A percentile compares a stretch with the other conserved stretches of the same genome.
phyloP scores from a whole-genome alignment of 2,113 vertebrate species.

The Mormoops blainvillei region DNA sequence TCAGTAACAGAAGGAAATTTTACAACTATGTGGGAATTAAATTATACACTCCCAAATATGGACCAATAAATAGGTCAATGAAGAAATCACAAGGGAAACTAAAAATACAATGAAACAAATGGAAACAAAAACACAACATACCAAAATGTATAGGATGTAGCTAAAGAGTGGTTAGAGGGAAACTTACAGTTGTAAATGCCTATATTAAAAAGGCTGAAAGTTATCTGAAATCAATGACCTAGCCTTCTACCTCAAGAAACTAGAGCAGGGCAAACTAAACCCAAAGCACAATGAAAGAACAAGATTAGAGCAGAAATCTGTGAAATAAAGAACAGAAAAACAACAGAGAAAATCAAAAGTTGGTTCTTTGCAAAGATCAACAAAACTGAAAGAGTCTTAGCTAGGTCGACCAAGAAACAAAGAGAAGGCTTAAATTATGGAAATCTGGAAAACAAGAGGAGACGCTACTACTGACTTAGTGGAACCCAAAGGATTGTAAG shows the following conservation, averaged over 20 bases:
- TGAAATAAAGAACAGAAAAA: neutral
- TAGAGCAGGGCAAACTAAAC: neutral
- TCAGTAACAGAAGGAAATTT: neutral
- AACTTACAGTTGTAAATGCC: neutral
- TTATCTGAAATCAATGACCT: neutral
- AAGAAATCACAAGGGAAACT: neutral
- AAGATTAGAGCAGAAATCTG: neutral
- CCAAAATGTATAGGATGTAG: no score
- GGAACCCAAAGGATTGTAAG: neutral
- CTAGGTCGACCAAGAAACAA: neutral
- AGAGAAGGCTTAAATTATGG: neutral
- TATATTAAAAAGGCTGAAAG: neutral
- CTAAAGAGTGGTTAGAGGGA: neutral
- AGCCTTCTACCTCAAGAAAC: neutral
- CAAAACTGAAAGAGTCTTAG: neutral
- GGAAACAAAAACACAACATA: neutral
- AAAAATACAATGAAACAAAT: neutral
- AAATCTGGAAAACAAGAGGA: neutral
- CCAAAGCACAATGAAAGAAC: neutral
- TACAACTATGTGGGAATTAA: neutral
- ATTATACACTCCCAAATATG: neutral
- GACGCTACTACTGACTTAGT: neutral
- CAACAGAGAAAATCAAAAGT: neutral
- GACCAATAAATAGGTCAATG: neutral
- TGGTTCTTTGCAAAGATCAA: neutral